phyloP scores from a whole-genome alignment of 2,888 invertebrate genomes.

The Nemotelus nigrinus region DNA sequence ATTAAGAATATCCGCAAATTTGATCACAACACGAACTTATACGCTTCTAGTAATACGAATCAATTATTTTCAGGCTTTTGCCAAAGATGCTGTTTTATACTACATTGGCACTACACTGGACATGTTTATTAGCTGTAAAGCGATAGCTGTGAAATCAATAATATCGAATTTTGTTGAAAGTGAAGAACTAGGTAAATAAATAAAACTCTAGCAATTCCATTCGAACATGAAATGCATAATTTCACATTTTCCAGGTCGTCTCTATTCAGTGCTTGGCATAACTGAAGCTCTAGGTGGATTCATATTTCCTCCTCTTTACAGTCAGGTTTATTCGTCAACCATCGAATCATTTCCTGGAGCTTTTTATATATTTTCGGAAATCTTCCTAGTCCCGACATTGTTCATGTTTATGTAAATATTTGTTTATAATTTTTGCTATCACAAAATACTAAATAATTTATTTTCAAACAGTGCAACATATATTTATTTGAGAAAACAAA shows the following conservation, averaged over 20 bases:
- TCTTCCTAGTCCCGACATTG: slow-evolving; percentile 62
- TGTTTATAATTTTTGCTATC: neutral
- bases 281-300: slow-evolving; percentile 62
- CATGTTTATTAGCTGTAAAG: slow-evolving; percentile 61
- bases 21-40: too few relatives aligned
- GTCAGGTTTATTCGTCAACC: slow-evolving; percentile 59
- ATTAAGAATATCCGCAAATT: too few relatives aligned
- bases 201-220: neutral
- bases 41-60: too few relatives aligned
- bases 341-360: slow-evolving; percentile 63
- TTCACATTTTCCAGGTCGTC: slow-evolving; percentile 45
- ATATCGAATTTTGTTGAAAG: slow-evolving; percentile 62
- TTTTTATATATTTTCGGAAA: slow-evolving; percentile 62
- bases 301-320: slow-evolving; percentile 62
- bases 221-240: neutral
- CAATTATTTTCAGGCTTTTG: slow-evolving; percentile 57
- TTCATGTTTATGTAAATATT: slow-evolving; percentile 62
- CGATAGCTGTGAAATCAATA: slow-evolving; percentile 63
- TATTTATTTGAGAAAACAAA: slow-evolving; percentile 28
- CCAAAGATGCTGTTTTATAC: slow-evolving; percentile 57
- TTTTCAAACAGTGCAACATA: slow-evolving; percentile 17
- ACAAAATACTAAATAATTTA: neutral
- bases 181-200: slow-evolving; percentile 60
- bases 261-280: slow-evolving; percentile 61
- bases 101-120: slow-evolving; percentile 61